Conservation (phyloP, 2,888 invertebrate species). For the Vesta saturnalis region DNA sequence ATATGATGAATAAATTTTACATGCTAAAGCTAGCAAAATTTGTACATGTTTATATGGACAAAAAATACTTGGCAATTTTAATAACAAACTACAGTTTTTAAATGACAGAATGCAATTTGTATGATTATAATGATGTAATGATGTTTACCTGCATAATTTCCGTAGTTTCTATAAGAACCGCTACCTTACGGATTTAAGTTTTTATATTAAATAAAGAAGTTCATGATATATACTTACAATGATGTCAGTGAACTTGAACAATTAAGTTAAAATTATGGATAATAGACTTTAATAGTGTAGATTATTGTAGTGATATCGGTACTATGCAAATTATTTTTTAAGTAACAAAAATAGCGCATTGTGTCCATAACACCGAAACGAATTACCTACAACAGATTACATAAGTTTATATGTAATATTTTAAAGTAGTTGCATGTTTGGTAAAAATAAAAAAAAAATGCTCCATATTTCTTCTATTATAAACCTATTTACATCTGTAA, state of each 20-base stretch:
- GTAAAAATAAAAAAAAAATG: no score
- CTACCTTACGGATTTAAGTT: conserved; percentile 8
- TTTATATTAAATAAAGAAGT: conserved; percentile 1
- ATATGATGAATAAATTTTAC: neutral
- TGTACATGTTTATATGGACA: neutral
- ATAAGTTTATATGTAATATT: neutral
- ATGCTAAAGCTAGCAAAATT: neutral
- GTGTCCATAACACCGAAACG: neutral
- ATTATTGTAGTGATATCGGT: neutral
- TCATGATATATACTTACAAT: neutral
- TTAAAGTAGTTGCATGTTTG: no score
- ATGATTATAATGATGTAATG: neutral
- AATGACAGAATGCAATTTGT: neutral
- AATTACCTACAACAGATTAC: neutral
- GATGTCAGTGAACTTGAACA: conserved; percentile 10
- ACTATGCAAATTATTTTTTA: neutral
- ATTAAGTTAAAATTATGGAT: conserved; percentile 4
- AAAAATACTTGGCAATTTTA: neutral
- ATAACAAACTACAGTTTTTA: neutral
- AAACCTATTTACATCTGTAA: no score
- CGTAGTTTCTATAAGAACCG: neutral
- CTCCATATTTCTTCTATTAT: no score
- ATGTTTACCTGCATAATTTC: neutral
- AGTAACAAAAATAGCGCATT: neutral
- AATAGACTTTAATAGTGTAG: neutral